phyloP scores from a whole-genome alignment of 2,113 vertebrate genomes.

The Scopus umbretta region DNA sequence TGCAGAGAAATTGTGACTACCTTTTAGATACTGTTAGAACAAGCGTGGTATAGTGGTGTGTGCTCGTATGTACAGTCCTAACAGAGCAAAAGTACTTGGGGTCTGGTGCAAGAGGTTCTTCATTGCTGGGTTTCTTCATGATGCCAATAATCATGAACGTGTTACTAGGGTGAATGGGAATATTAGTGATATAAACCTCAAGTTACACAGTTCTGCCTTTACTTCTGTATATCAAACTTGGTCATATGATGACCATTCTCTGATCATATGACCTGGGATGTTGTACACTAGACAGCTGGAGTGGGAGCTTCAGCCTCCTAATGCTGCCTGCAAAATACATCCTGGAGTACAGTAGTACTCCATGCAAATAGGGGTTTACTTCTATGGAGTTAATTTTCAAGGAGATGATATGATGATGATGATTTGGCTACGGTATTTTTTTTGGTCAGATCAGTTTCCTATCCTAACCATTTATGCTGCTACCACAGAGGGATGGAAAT shows the following conservation, averaged over 20 bases:
- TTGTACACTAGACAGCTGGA: neutral
- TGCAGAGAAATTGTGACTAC: neutral
- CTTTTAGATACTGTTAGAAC: neutral
- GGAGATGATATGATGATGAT: neutral
- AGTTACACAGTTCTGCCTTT: neutral
- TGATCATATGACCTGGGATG: neutral
- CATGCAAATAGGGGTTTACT: neutral
- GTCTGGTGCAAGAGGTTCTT: neutral
- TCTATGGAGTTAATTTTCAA: neutral
- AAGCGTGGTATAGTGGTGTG: neutral
- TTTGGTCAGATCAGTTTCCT: neutral
- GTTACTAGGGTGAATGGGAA: neutral
- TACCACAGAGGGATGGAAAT: neutral
- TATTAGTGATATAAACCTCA: neutral
- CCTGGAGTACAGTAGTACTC: neutral
- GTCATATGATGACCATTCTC: neutral
- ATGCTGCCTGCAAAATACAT: neutral
- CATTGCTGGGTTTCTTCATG: neutral
- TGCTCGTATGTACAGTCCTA: rapidly evolving
- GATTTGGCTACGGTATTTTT: neutral
- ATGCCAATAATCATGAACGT: rapidly evolving
- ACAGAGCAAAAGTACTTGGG: neutral
- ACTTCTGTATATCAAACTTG: neutral
- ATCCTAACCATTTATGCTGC: neutral
- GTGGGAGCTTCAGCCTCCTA: neutral